These are phyloP conservation scores for Paradisaea rubra DNA, from an alignment of 2,113 vertebrate species.

Conservation along the genomic window DNA sequence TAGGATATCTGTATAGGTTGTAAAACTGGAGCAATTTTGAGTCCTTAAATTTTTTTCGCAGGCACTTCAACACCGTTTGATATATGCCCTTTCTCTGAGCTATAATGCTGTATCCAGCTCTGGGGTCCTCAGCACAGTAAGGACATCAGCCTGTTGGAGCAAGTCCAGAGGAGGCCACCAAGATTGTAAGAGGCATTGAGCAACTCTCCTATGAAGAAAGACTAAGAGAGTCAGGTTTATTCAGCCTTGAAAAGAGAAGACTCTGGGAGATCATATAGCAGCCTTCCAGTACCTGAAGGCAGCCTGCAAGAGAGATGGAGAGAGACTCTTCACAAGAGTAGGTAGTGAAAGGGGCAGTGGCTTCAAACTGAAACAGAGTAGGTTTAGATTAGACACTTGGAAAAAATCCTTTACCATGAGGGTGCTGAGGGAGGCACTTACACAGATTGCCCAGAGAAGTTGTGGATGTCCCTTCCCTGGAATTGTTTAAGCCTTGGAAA, in stretches of 20 bases:
- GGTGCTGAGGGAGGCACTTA: neutral
- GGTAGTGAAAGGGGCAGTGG: neutral
- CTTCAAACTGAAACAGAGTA: neutral
- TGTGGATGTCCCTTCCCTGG: neutral
- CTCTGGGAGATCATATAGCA: neutral
- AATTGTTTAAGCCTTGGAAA: neutral
- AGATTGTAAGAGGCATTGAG: neutral
- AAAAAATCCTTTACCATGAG: neutral
- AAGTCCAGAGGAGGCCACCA: neutral
- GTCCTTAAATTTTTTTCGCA: neutral
- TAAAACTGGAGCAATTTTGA: neutral
- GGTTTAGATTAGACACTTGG: neutral
- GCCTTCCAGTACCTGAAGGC: neutral
- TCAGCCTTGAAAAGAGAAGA: neutral
- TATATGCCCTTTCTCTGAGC: neutral
- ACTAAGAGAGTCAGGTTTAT: neutral
- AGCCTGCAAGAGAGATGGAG: neutral
- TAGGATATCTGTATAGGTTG: neutral
- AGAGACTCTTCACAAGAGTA: neutral
- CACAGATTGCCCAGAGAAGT: neutral
- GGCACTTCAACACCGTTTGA: accelerated
- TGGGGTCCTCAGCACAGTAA: neutral
- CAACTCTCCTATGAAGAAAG: neutral
- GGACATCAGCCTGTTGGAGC: neutral
- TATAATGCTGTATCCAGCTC: neutral